Evolutionary conservation across 92 coral and sea anemone genomes (phyloP).

Genomic region (Micromussa lordhowensis): DNA sequence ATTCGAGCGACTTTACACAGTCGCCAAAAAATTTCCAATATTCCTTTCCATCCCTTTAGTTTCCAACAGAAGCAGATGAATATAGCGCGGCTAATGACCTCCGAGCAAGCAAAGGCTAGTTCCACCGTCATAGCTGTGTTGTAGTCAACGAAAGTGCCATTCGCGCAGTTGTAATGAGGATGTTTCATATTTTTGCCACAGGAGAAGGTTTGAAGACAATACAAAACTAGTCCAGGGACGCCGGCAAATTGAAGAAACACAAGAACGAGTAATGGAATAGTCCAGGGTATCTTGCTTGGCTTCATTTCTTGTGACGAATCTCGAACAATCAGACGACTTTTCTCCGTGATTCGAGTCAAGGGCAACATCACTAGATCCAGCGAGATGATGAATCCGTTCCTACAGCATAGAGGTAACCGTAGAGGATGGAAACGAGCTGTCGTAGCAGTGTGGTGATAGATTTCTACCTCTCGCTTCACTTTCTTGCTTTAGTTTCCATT

Average conservation of each 20-base stretch:
- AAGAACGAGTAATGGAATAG: background rate
- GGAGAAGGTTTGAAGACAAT: constrained; percentile 17
- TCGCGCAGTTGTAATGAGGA: constrained; percentile 23
- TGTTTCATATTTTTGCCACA: constrained; percentile 16
- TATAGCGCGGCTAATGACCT: constrained; percentile 8
- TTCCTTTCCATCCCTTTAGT: constrained; percentile 3
- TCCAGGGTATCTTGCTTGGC: background rate
- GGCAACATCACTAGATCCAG: background rate
- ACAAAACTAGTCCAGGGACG: constrained; percentile 15
- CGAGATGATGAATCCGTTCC: background rate
- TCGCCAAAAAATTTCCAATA: background rate
- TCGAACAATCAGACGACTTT: background rate
- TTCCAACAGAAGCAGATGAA: constrained; percentile 2
- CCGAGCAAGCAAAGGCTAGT: background rate
- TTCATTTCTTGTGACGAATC: background rate
- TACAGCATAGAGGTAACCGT: background rate
- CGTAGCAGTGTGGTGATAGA: background rate
- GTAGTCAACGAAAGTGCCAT: constrained; percentile 6
- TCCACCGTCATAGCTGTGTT: constrained; percentile 13
- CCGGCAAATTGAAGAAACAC: constrained; percentile 6
- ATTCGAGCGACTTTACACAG: background rate
- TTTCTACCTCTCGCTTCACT: background rate
- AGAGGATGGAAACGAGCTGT: background rate
- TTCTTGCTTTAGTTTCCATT: background rate
- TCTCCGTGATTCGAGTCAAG: background rate